Conservation (phyloP, 2,113 vertebrate species). For the Macaca fascicularis region DNA sequence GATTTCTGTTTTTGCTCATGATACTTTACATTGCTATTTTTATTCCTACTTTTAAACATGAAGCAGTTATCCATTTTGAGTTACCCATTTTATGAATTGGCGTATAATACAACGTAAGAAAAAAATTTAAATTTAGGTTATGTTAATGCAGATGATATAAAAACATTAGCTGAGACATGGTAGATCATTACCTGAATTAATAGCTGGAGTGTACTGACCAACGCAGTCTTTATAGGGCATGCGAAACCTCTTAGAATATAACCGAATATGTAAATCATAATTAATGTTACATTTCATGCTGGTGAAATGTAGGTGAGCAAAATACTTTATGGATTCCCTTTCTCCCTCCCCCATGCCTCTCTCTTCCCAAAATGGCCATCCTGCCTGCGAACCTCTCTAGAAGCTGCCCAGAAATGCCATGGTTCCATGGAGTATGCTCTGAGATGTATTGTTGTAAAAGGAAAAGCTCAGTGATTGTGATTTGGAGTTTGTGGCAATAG, state of each 20-base stretch:
- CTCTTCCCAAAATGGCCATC: not conserved
- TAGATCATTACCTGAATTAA: not conserved
- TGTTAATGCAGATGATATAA: not conserved
- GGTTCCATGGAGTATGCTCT: not conserved
- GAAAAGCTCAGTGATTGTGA: not conserved
- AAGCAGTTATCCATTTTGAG: not conserved
- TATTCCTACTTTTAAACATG: not conserved
- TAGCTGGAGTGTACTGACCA: not conserved
- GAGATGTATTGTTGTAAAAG: not conserved
- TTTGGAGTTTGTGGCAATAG: not conserved
- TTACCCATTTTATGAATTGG: not conserved
- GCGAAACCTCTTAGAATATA: not conserved
- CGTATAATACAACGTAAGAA: not conserved
- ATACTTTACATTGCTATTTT: slow-evolving; percentile 28
- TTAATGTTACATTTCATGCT: not conserved
- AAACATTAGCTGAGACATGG: not conserved
- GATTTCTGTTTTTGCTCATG: slow-evolving; percentile 37
- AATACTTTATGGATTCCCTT: not conserved
- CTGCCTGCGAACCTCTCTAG: not conserved
- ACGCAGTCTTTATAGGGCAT: not conserved
- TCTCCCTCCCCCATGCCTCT: too few species aligned
- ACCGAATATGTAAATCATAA: not conserved
- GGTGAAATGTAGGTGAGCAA: not conserved
- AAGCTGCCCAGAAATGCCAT: not conserved
- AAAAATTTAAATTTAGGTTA: not conserved